Evolutionary conservation across 2,888 invertebrate species (phyloP).

Genomic region (Chaetoderma sp.): DNA sequence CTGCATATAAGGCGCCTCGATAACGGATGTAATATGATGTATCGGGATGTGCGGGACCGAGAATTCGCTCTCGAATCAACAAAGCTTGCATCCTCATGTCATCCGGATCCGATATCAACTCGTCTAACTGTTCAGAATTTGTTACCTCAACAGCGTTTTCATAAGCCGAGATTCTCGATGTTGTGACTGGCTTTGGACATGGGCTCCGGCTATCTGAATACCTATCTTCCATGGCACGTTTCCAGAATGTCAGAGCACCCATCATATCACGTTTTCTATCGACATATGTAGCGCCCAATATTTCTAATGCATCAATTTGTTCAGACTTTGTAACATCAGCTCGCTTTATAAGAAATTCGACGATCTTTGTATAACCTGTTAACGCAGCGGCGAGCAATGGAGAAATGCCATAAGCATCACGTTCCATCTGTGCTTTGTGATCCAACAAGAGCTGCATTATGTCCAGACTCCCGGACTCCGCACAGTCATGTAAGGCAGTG

Average conservation of each 20-base stretch:
- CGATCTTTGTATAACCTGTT: conserved; percentile 92
- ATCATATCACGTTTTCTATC: conserved; percentile 96
- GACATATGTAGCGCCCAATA: conserved; percentile 95
- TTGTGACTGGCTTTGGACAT: conserved; percentile 80
- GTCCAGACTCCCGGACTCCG: conserved; percentile 93
- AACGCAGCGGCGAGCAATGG: conserved; percentile 91
- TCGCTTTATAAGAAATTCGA: conserved; percentile 84
- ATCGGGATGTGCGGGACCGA: conserved; percentile 93
- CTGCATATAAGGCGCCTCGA: conserved; percentile 93
- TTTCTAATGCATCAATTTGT: conserved; percentile 88
- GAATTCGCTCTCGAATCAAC: conserved; percentile 90
- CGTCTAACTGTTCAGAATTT: conserved; percentile 83
- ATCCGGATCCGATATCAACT: conserved; percentile 91
- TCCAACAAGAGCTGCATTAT: conserved; percentile 89
- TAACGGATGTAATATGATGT: conserved; percentile 96
- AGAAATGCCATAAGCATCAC: conserved; percentile 96
- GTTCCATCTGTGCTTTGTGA: conserved; percentile 91
- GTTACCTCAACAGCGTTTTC: conserved; percentile 88
- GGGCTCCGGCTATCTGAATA: conserved; percentile 36
- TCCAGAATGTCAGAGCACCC: conserved; percentile 86
- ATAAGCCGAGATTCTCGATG: conserved; percentile 85
- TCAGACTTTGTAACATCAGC: conserved; percentile 75
- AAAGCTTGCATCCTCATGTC: conserved; percentile 92
- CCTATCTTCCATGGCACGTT: conserved; percentile 85
- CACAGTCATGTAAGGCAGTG: conserved; percentile 97